Evolutionary conservation across 2,888 invertebrate species (phyloP), one percentile per base, ranked within the genome.

Genomic region (Trisateles emortualis): DNA sequence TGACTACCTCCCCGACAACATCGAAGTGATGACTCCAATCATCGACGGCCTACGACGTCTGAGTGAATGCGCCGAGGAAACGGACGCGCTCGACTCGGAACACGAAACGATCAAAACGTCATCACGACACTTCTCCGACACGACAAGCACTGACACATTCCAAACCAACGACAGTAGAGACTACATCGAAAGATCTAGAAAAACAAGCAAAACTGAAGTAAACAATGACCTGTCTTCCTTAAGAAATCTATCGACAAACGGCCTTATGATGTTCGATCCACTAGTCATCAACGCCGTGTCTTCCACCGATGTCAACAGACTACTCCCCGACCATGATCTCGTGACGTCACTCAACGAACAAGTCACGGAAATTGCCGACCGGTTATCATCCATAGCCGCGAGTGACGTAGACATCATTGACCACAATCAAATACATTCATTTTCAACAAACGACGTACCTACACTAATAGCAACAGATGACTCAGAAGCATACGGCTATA

Each of bases 241-340:
- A 2, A 83, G 92, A 65, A 93, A 93, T 59, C 73, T 93, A 2
- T 93, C 93, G 0, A 92, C 91, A 0, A 91, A 87, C 59, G 93
- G 92, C 0, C 79, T 93, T 0, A 90, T 91, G 84, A 92, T 90
- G 90, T 93, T 93, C 64, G 93, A 93, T 64, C 93, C 93, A 0
- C 64, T 93, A 10, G 88, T 92, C 10, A 90, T 92, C 32, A 90
- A 91, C 63, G 92, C 90, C 0, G 83, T 73, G n/a, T n/a, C n/a
- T 13, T 66, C 86, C 0, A 85, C 89, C 0, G 81, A 82, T 0
- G 79, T 84, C 11, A 84, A 84, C 32, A 68, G 92, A 60, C 87
- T 87, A 19, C 59, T 93, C 13, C 93, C 93, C 0, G 92, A 93
- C 43, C 85, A 89, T 14, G 90, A 90, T 56, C 61, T 93, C 16